Conservation (phyloP, 2,113 vertebrate species). For the Martes martes region DNA sequence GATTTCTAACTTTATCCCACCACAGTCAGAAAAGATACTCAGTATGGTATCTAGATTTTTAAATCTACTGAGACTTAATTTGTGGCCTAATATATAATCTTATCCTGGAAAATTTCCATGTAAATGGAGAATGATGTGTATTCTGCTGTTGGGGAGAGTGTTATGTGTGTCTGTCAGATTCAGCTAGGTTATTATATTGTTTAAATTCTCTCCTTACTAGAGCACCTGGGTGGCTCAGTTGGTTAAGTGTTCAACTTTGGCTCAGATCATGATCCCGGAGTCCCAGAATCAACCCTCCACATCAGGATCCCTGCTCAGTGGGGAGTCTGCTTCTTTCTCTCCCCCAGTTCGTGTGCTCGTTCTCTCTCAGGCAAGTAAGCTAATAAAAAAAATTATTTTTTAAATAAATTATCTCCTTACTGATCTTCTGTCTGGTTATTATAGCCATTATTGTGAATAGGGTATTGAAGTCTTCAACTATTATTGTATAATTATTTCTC, state of each 20-base stretch:
- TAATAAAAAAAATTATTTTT: neutral
- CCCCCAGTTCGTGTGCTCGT: neutral
- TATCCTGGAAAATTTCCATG: neutral
- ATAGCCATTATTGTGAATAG: neutral
- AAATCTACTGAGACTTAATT: neutral
- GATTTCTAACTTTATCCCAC: neutral
- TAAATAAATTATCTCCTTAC: neutral
- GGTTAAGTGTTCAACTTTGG: neutral
- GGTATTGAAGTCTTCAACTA: neutral
- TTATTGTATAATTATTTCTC: neutral
- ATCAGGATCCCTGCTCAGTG: neutral
- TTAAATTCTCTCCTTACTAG: neutral
- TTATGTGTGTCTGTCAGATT: neutral
- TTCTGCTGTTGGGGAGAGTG: neutral
- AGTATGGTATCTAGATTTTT: neutral
- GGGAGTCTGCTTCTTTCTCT: neutral
- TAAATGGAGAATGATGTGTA: neutral
- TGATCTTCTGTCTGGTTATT: neutral
- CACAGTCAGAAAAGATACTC: neutral
- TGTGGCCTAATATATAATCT: neutral
- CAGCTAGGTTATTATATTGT: neutral
- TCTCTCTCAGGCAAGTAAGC: neutral
- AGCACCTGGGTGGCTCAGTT: neutral
- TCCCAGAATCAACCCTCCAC: neutral
- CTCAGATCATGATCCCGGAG: neutral